A percentile compares a stretch with the other conserved stretches of the same genome.
Evolutionary conservation across 2,888 invertebrate species (phyloP).

Genomic region (Allygus modestus): DNA sequence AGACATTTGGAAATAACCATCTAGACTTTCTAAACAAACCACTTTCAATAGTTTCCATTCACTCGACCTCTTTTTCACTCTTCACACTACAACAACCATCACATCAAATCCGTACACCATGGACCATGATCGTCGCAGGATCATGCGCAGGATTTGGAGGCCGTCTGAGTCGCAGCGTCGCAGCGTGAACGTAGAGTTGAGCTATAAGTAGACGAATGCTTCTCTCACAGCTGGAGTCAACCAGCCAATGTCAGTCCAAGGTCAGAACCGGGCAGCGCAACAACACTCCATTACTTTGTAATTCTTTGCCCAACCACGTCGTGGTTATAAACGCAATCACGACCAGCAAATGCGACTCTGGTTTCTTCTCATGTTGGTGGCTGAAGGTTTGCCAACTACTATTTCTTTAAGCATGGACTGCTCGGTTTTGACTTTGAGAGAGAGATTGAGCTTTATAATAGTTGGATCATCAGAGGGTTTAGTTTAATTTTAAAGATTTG

Average conservation of each 20-base stretch:
- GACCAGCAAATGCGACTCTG: too few species aligned
- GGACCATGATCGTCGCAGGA: neutral
- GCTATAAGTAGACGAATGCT: neutral
- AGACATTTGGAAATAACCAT: too few species aligned
- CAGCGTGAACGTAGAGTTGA: neutral
- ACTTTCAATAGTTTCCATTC: neutral
- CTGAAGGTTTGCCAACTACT: too few species aligned
- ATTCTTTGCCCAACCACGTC: too few species aligned
- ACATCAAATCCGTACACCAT: neutral
- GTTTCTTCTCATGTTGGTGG: too few species aligned
- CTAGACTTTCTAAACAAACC: too few species aligned
- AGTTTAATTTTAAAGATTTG: too few species aligned
- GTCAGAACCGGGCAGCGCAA: neutral
- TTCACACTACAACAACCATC: neutral
- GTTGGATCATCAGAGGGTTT: too few species aligned
- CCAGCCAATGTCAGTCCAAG: conserved; percentile 1
- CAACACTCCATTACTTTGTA: neutral
- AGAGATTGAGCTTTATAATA: too few species aligned
- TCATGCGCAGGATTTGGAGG: neutral
- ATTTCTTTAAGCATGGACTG: too few species aligned
- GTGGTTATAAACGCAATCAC: too few species aligned
- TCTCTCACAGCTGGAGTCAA: neutral
- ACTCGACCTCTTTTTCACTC: neutral
- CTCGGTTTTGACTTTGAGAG: too few species aligned
- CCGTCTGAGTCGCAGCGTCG: neutral